Conservation (phyloP, 2,888 invertebrate genomes). For the Volucella zonaria region DNA sequence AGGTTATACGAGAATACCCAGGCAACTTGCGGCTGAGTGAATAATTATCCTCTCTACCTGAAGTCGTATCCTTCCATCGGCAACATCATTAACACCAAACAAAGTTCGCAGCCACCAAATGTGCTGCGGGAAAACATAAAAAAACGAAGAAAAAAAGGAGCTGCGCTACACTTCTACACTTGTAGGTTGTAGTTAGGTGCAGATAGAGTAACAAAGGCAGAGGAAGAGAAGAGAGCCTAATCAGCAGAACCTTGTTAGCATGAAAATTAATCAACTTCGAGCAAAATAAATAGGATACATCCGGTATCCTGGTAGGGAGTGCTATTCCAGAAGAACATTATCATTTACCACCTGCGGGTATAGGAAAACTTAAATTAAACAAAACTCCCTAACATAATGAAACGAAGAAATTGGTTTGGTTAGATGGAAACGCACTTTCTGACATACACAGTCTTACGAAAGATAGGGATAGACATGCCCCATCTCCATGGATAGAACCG, state of each 20-base stretch:
- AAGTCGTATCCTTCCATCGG: slow-evolving; percentile 33
- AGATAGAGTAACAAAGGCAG: neutral
- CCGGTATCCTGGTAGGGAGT: slow-evolving; percentile 39
- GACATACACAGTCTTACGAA: slow-evolving; percentile 36
- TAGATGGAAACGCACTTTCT: slow-evolving; percentile 33
- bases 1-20: slow-evolving; percentile 12
- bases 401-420: slow-evolving; percentile 50
- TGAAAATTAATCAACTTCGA: slow-evolving; percentile 73
- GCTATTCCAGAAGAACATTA: slow-evolving; percentile 37
- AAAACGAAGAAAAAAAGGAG: too few species aligned
- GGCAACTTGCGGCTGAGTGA: slow-evolving; percentile 29
- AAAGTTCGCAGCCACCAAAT: slow-evolving; percentile 62
- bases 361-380: slow-evolving; percentile 69
- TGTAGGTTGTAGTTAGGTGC: too few species aligned
- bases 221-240: slow-evolving; percentile 47
- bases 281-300: slow-evolving; percentile 67
- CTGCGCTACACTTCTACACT: too few species aligned
- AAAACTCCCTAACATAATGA: slow-evolving; percentile 18
- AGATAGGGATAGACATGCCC: slow-evolving; percentile 9
- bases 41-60: slow-evolving; percentile 50
- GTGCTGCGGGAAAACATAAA: slow-evolving; percentile 29
- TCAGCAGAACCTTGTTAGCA: slow-evolving; percentile 73
- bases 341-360: slow-evolving; percentile 66
- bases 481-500: slow-evolving; percentile 35
- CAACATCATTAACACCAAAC: slow-evolving; percentile 67